These are phyloP conservation scores for Copidosoma aretas DNA, from an alignment of 2,888 invertebrate species.

Conservation along the genomic window DNA sequence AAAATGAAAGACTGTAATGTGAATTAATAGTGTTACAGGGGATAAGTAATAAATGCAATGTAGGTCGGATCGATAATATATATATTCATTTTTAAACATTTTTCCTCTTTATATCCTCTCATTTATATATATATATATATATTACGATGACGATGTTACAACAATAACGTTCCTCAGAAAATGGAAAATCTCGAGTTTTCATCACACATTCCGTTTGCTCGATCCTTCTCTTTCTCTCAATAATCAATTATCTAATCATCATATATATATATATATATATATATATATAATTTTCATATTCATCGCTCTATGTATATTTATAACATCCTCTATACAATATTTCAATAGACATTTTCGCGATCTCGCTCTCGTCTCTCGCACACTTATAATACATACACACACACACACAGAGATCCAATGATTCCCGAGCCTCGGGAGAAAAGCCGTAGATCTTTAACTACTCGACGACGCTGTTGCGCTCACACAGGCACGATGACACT, in stretches of 20 bases:
- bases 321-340: constrained; percentile 50
- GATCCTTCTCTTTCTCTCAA: constrained; percentile 21
- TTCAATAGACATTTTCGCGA: constrained; percentile 44
- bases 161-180: constrained; percentile 28
- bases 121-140: constrained; percentile 33
- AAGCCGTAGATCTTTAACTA: constrained; percentile 28
- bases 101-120: constrained; percentile 22
- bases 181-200: constrained; percentile 1
- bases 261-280: constrained; percentile 49
- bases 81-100: constrained; percentile 36
- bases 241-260: constrained; percentile 43
- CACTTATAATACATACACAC: constrained; percentile 52
- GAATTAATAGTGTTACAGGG: no score
- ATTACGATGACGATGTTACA: constrained; percentile 37
- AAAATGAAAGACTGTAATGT: no score
- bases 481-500: no score
- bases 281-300: constrained; percentile 40
- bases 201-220: background rate
- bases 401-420: constrained; percentile 57
- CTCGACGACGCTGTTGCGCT: background rate
- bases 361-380: constrained; percentile 31
- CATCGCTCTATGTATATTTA: constrained; percentile 42
- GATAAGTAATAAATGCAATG: no score
- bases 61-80: constrained; percentile 30
- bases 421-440: constrained; percentile 34